Evolutionary conservation across 2,888 invertebrate species (phyloP).

Genomic region (Deilephila porcellus): DNA sequence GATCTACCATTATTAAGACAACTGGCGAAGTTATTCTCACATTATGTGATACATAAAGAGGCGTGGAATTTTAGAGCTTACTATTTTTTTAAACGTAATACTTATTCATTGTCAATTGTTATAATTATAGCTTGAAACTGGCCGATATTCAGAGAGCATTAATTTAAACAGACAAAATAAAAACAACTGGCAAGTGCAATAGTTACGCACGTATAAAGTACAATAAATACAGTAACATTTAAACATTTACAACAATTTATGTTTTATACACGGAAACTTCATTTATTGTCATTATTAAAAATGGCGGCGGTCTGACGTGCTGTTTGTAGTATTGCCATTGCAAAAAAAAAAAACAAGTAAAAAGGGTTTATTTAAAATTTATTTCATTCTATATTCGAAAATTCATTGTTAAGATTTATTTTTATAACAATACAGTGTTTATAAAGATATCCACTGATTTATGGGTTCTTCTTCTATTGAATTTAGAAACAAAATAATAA

Average conservation of each 20-base stretch:
- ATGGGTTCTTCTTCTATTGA: neutral
- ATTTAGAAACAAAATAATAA: neutral
- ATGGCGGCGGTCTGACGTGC: constrained; percentile 36
- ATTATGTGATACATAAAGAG: too few relatives aligned
- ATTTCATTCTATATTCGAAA: too few relatives aligned
- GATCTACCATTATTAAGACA: neutral
- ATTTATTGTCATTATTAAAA: constrained; percentile 59
- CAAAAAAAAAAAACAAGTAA: neutral
- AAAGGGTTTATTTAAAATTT: too few relatives aligned
- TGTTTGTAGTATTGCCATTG: constrained; percentile 1
- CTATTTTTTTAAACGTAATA: neutral
- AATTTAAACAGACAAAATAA: neutral
- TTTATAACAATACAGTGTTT: too few relatives aligned
- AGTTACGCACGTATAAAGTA: constrained; percentile 19
- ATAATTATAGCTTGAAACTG: neutral
- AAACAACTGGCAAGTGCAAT: constrained; percentile 17
- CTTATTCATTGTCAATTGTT: neutral
- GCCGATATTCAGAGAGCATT: constrained; percentile 16
- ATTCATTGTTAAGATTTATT: too few relatives aligned
- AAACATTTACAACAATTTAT: constrained; percentile 45
- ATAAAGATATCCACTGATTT: too few relatives aligned
- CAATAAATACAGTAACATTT: constrained; percentile 36
- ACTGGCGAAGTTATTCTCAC: too few relatives aligned
- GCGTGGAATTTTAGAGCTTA: neutral
- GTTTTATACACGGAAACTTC: constrained; percentile 44